A percentile compares a stretch with the other conserved stretches of the same genome.
Evolutionary conservation across 2,797 vertebrate genomes (phyloP).

Genomic region (Xerus rutilus): DNA sequence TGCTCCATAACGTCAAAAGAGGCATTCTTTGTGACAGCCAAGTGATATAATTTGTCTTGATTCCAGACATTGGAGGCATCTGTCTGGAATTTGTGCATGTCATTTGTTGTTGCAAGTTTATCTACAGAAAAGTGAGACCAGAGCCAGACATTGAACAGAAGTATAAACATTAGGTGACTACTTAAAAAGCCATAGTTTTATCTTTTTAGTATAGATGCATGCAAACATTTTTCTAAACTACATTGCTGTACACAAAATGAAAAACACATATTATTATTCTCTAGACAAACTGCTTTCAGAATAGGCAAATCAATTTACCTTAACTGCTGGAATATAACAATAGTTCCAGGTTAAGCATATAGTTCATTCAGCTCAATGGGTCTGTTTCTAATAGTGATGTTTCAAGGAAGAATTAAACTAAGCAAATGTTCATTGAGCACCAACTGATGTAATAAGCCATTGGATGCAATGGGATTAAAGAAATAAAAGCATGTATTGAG

Average conservation of each 20-base stretch:
- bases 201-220: background rate
- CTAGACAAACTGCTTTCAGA: conserved; percentile 43
- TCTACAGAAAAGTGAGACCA: conserved; percentile 54
- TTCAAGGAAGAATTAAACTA: background rate
- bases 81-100: conserved; percentile 56
- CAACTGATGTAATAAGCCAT: background rate
- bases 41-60: conserved; percentile 73
- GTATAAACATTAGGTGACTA: conserved; percentile 9
- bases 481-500: background rate
- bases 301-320: background rate
- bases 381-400: background rate
- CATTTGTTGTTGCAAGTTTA: conserved; percentile 62
- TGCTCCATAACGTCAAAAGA: conserved; percentile 57
- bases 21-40: conserved; percentile 75
- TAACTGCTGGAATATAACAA: background rate
- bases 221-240: background rate
- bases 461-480: background rate
- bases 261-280: background rate
- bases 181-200: background rate
- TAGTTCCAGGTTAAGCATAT: conserved; percentile 31
- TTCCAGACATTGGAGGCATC: conserved; percentile 72
- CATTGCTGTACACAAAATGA: background rate
- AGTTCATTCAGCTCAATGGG: background rate
- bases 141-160: conserved; percentile 1
- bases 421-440: background rate